Evolutionary conservation across 2,113 vertebrate genomes (phyloP), one percentile per base, ranked within the genome.

Genomic region (Cyanoramphus novaezelandiae): DNA sequence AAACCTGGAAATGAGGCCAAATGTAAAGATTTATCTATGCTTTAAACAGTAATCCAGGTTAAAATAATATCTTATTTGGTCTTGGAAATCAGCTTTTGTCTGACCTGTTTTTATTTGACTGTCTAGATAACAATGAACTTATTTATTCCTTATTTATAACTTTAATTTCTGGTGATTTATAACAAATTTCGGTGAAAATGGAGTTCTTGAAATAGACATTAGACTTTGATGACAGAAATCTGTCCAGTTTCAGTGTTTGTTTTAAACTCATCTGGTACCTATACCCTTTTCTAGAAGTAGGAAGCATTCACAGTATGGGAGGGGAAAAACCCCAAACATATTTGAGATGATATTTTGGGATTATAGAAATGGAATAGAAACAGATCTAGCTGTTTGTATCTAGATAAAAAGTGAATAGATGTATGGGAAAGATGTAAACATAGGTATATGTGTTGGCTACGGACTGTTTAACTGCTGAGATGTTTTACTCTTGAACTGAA

Each of bases 291-390:
- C 59, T 60, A 60, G 37, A 63, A 71, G 82, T 55, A 20, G 35
- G 31, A 80, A 68, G 10, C 5, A 64, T 53, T 67, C n/a, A 62
- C 37, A 24, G 19, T 14, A 10, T 50, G 18, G 27, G 4, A 20
- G 4, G 13, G 0, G 0, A 25, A 52, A 37, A 78, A 46, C 9
- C 12, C 0, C 13, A 7, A 23, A 44, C 4, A 3, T 39, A 20
- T 72, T 77, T 59, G 57, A 59, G 57, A 35, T 24, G 57, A 24
- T 35, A 59, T 35, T 59, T 59, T n/a, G n/a, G 57, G 33, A 23
- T 59, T 59, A 59, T 59, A 59, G 21, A 59, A 59, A 59, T 59
- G 57, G 28, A 63, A 52, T 14, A 68, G 49, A 65, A 93, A 70
- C 19, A 92, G 43, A 77, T 72, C 25, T 24, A 79, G 16, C 11